Base-by-base conservation (phyloP, 2,113 vertebrate genomes). In the Crotalus helleri region DNA sequence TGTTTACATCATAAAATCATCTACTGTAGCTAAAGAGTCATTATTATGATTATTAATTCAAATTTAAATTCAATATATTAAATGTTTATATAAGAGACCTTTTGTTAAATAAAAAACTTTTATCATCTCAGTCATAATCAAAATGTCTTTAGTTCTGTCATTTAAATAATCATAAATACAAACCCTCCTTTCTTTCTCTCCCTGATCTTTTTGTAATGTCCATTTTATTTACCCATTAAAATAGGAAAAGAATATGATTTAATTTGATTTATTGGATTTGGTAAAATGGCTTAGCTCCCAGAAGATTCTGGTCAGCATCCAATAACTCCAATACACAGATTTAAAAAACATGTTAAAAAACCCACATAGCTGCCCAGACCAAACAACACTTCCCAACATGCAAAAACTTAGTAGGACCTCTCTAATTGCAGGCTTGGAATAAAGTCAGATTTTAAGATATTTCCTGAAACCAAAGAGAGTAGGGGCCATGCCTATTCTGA, bases 31-130 rank as follows among this genome's bases (percentile, higher is more conserved):
- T 51, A 51, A 49, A 88, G 74, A 85, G 61, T 89, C 69, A 51
- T n/a, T 81, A 85, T n/a, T 54, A 74, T 88, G 17, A 58, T 85
- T 89, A 61, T 1, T 90, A 54, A 91, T 93, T 94, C 94, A 96
- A 95, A 93, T 64, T 33, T 51, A 7, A 94, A 94, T 95, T 94
- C 95, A 95, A 96, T 91, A 93, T 92, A 94, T 94, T 23, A 0
- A 93, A 85, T 91, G 9, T 58, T 74, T 91, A 55, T 21, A 19
- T 94, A 95, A 95, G 86, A 95, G 96, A 95, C 87, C 90, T 95
- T 96, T 96, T 95, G 95, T 92, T 85, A 93, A 55, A 13, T 57
- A 92, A 91, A 95, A 94, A 94, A 89, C 12, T 46, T 95, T 96
- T 94, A 91, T 91, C 90, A 54, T 55, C 92, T 94, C 89, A 93